Percentiles rank a stretch among this genome's conserved stretches.
phyloP scores from a whole-genome alignment of 2,888 invertebrate species.

The Cheiracanthium punctorium region DNA sequence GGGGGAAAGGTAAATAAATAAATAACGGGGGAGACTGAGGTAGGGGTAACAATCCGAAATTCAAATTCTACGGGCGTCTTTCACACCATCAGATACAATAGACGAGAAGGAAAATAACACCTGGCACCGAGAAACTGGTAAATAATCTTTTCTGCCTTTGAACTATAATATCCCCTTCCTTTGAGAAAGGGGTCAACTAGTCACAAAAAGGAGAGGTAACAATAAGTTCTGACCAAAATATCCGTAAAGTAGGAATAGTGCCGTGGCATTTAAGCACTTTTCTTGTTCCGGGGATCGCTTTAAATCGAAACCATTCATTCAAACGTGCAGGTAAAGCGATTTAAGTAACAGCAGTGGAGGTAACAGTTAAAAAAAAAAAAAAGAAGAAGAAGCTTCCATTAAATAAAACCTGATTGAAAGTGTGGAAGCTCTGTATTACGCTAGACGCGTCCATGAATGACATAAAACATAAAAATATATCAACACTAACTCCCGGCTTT shows the following conservation, averaged over 20 bases:
- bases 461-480: no score
- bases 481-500: no score
- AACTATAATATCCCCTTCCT: neutral
- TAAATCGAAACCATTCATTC: neutral
- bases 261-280: neutral
- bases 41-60: no score
- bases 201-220: neutral
- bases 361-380: no score
- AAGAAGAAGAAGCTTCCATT: no score
- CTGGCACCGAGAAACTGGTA: conserved; percentile 29
- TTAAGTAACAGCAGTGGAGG: neutral
- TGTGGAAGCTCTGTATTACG: no score
- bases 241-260: neutral
- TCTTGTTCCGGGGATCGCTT: neutral
- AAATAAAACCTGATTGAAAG: neutral
- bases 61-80: conserved; percentile 1
- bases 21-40: no score
- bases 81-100: conserved; percentile 40
- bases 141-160: conserved; percentile 18
- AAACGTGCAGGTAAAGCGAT: neutral
- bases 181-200: neutral
- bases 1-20: no score
- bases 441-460: no score
- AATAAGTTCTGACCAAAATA: neutral
- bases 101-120: conserved; percentile 1